phyloP scores from a whole-genome alignment of 1,140 invertebrate species.

The Heliothis subflexa region DNA sequence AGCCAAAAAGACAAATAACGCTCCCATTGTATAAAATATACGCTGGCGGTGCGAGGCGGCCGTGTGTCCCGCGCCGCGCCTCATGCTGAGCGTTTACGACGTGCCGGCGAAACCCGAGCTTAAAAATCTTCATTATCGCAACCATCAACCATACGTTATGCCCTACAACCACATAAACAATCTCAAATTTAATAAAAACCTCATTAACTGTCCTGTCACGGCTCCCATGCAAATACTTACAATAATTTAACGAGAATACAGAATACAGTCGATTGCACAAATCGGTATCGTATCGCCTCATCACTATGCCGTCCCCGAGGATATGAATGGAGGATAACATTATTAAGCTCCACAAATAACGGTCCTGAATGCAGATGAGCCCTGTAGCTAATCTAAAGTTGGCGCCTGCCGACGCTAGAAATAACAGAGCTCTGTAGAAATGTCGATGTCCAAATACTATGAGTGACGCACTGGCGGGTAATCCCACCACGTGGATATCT shows the following conservation, averaged over 20 bases:
- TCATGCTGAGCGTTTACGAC: slow-evolving; percentile 62
- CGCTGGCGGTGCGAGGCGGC: slow-evolving; percentile 10
- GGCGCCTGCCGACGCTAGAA: slow-evolving; percentile 73
- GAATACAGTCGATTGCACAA: slow-evolving; percentile 3
- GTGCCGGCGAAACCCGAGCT: slow-evolving; percentile 63
- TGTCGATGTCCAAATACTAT: slow-evolving; percentile 72
- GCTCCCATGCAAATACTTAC: slow-evolving; percentile 26
- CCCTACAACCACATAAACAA: slow-evolving; percentile 57
- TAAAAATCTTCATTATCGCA: slow-evolving; percentile 68
- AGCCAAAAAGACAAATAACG: slow-evolving; percentile 37
- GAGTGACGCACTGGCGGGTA: slow-evolving; percentile 60
- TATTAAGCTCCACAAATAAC: slow-evolving; percentile 75
- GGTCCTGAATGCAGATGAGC: slow-evolving; percentile 74
- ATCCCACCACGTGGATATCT: slow-evolving; percentile 50
- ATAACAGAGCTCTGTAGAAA: slow-evolving; percentile 74
- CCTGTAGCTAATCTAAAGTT: slow-evolving; percentile 76
- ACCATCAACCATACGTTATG: slow-evolving; percentile 59
- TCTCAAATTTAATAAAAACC: slow-evolving; percentile 57
- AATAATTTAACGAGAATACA: slow-evolving; percentile 36
- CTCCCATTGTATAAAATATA: slow-evolving; percentile 47
- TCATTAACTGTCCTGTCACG: slow-evolving; percentile 51
- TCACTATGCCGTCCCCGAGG: slow-evolving; percentile 49
- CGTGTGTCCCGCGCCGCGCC: slow-evolving; percentile 44
- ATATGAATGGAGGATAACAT: slow-evolving; percentile 69
- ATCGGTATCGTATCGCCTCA: slow-evolving; percentile 20